Conservation (phyloP, 2,888 invertebrate species). For the Nymphalis polychloros region DNA sequence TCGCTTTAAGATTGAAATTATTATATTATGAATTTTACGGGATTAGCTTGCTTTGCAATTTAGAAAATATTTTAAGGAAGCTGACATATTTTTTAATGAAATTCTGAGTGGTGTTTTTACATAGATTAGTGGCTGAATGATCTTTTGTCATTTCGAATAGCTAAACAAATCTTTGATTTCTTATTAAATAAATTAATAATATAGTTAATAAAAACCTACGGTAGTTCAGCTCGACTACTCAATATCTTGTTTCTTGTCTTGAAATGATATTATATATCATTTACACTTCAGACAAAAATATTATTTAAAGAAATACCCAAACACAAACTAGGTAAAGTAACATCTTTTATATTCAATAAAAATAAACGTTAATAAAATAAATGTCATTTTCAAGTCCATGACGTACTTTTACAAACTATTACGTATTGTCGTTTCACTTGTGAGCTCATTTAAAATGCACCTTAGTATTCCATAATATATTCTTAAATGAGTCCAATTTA, state of each 20-base stretch:
- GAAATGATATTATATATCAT: slow-evolving; percentile 35
- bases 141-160: too few relatives aligned
- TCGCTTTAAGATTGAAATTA: slow-evolving; percentile 16
- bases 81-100: too few relatives aligned
- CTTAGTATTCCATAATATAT: background rate
- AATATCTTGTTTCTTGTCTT: slow-evolving; percentile 49
- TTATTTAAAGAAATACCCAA: too few relatives aligned
- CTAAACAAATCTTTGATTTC: slow-evolving; percentile 7
- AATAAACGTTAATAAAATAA: too few relatives aligned
- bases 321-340: too few relatives aligned
- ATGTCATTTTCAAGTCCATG: too few relatives aligned
- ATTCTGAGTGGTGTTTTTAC: too few relatives aligned
- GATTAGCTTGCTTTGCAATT: background rate
- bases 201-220: slow-evolving; percentile 39
- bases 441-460: background rate
- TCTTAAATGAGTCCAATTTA: slow-evolving; percentile 16
- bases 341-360: too few relatives aligned
- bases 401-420: background rate
- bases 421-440: background rate
- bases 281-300: slow-evolving; percentile 48
- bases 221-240: slow-evolving; percentile 39
- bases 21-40: slow-evolving; percentile 8
- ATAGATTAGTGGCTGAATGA: too few relatives aligned
- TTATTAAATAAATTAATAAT: slow-evolving; percentile 13
- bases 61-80: background rate